A percentile compares a stretch with the other conserved stretches of the same genome.
phyloP scores from a whole-genome alignment of 2,113 vertebrate species.

The Sapajus apella region DNA sequence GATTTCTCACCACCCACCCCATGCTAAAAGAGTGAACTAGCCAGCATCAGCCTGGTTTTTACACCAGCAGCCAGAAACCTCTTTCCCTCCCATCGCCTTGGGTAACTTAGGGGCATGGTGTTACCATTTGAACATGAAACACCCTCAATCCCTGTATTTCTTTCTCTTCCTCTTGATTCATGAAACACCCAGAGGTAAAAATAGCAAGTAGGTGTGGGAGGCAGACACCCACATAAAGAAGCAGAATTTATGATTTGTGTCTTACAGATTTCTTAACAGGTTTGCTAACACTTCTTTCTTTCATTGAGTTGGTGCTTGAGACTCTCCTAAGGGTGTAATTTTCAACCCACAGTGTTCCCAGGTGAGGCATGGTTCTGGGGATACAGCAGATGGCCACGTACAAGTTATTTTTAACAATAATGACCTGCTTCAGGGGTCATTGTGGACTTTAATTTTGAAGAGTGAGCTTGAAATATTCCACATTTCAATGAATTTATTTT shows the following conservation, averaged over 20 bases:
- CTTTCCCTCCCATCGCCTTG: neutral
- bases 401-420: neutral
- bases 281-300: conserved; percentile 4
- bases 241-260: conserved; percentile 5
- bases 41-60: neutral
- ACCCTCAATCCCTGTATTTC: neutral
- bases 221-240: neutral
- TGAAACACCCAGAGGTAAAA: conserved; percentile 40
- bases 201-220: neutral
- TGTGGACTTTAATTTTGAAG: neutral
- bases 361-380: neutral
- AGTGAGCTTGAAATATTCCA: neutral
- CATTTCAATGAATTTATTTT: neutral
- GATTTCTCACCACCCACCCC: neutral
- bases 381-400: neutral
- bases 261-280: neutral
- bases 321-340: neutral
- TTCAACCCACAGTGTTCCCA: neutral
- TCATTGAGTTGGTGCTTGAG: neutral
- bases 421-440: neutral
- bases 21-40: neutral
- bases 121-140: neutral
- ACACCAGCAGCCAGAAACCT: neutral
- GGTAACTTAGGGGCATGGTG: neutral
- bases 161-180: neutral